These are phyloP conservation scores for Diadema setosum DNA, from an alignment of 35 echinoderm and acorn worm species.

Conservation along the genomic window DNA sequence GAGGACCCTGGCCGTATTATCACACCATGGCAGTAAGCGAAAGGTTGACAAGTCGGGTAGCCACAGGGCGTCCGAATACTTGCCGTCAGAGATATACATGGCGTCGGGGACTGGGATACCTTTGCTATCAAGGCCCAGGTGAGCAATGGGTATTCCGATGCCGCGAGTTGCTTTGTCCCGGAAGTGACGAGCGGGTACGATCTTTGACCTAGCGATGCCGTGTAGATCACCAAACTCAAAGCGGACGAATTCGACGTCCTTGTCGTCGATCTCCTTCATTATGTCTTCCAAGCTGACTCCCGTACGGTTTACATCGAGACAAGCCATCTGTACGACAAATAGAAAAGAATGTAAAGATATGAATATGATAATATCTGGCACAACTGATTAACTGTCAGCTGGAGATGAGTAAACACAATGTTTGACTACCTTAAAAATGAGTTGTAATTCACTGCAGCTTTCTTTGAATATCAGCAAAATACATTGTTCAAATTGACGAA, in stretches of 20 bases:
- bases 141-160: conserved; percentile 51
- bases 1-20: conserved; percentile 45
- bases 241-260: conserved; percentile 65
- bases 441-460: too few species aligned
- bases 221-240: conserved; percentile 83
- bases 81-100: conserved; percentile 36
- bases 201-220: conserved; percentile 78
- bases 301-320: neutral
- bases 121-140: conserved; percentile 42
- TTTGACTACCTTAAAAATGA: too few species aligned
- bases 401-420: too few species aligned
- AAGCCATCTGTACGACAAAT: neutral
- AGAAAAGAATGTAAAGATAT: neutral
- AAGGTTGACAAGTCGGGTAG: conserved; percentile 81
- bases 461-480: too few species aligned
- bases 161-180: conserved; percentile 20
- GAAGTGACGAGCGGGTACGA: conserved; percentile 75
- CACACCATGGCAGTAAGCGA: conserved; percentile 54
- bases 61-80: conserved; percentile 48
- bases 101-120: conserved; percentile 40
- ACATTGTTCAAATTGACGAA: too few species aligned
- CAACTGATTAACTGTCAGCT: too few species aligned
- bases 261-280: conserved; percentile 1
- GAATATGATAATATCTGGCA: too few species aligned
- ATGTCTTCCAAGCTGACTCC: conserved; percentile 45